These are phyloP conservation scores for Diplazon laetatorius DNA, from an alignment of 2,888 invertebrate genomes.

Conservation along the genomic window DNA sequence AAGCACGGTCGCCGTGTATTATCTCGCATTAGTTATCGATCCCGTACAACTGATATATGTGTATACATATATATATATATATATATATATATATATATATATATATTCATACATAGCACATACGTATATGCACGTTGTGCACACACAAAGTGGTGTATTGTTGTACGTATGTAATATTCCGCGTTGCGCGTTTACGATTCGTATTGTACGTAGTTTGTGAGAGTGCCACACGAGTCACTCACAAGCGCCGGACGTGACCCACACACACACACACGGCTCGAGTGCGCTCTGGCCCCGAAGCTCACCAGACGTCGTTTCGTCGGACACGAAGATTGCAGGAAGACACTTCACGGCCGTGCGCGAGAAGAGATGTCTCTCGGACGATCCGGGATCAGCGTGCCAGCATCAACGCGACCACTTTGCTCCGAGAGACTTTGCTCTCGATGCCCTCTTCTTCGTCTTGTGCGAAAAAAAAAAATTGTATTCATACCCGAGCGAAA, in stretches of 20 bases:
- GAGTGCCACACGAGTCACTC: constrained; percentile 47
- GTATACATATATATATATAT: constrained; percentile 21
- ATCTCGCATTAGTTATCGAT: constrained; percentile 62
- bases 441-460: constrained; percentile 24
- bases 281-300: constrained; percentile 50
- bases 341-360: constrained; percentile 56
- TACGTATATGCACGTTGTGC: background rate
- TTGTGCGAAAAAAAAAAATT: constrained; percentile 7
- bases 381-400: constrained; percentile 29
- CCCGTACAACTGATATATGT: constrained; percentile 51
- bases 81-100: constrained; percentile 41
- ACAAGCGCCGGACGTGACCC: constrained; percentile 64
- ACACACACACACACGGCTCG: constrained; percentile 51
- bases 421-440: constrained; percentile 38
- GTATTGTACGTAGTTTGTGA: constrained; percentile 40
- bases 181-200: constrained; percentile 28
- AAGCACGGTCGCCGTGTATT: constrained; percentile 18
- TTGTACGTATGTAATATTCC: constrained; percentile 21
- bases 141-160: constrained; percentile 1
- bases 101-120: background rate
- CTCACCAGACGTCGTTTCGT: constrained; percentile 59
- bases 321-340: constrained; percentile 66
- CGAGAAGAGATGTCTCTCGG: constrained; percentile 37
- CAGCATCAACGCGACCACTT: constrained; percentile 31
- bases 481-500: constrained; percentile 1